Base-by-base conservation (phyloP, 2,113 vertebrate genomes). In the Heterochromis multidens region DNA sequence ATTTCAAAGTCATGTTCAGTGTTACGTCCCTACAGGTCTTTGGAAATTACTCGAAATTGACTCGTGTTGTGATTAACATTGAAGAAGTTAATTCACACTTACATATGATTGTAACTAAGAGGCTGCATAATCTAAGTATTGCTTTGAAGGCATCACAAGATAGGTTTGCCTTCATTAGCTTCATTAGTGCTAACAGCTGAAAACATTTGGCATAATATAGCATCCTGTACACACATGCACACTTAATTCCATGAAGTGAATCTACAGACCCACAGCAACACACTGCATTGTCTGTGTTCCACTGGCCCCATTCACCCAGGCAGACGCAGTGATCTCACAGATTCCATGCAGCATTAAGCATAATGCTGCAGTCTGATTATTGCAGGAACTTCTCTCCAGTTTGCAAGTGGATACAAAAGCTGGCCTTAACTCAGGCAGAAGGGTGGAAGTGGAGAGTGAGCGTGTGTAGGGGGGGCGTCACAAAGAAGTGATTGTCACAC, bases 401-500 rank as follows among this genome's bases (percentile, higher is more conserved):
- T 74, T 46, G 43, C 33, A 43, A 61, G 58, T 8, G 33, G 70
- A 63, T 65, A 91, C 91, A 93, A 91, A 92, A 80, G 81, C 78
- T 60, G 65, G 54, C 56, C 37, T 88, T 74, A 70, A 62, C 65
- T 54, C 70, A 67, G 82, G 85, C 14, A 19, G 63, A 61, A 31
- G 81, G 77, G 19, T 46, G 85, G 33, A 46, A 19, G 81, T 23
- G 49, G 46, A 8, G 25, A 43, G 67, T 4, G 54, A 8, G 43
- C 31, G 67, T 8, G 35, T 12, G 16, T 72, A 43, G 46, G 62
- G 61, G 56, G 31, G 17, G 43, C 31, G n/a, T 84, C 58, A 94
- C 90, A 93, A 86, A 92, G 93, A 33, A 37, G 16, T 63, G 49
- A 88, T 83, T 92, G 91, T 93, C 67, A 52, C 40, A 37, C 67